Evolutionary conservation across 2,888 invertebrate genomes (phyloP), one percentile per base, ranked within the genome.

Genomic region (Limnephilus auricula): DNA sequence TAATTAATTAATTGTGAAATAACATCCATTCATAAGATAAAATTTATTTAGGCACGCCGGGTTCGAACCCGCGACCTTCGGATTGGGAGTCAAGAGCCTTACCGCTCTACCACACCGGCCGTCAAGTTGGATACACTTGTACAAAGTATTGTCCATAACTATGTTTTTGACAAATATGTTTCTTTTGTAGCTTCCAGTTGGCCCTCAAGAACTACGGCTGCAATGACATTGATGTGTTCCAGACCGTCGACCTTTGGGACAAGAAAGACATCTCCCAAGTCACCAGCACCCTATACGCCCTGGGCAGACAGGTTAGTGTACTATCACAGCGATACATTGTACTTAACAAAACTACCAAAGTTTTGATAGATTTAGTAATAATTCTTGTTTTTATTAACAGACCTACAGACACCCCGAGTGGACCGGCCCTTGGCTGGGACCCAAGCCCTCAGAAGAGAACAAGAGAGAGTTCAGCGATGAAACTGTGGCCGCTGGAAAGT

Each of bases 231-330:
- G 99, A 99, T 95, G 97, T 98, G 90, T 99, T 99, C 97, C 99
- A 99, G 96, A 99, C 99, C 9, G 99, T 99, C 89, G 99, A 99
- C 95, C 96, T 99, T 89, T 99, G 98, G 97, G 99, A 99, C 95
- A 98, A 98, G 97, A 98, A 98, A 95, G 98, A 99, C 95, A 98
- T 98, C 94, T 97, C 97, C 34, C 97, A 97, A 95, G 98, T 99
- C 90, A 97, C 98, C 94, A 98, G 97, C 95, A 98, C 98, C 93
- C 96, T 99, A 93, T 98, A 97, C 95, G 98, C 98, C 91, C 96
- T 99, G 94, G 98, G 98, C 94, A 97, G 98, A 94, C 97, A 97
- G 96, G 98, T 93, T 32, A 88, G 87, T 34, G 34, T 90, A 79
- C n/a, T 13, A 45, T 30, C 6, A 34, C 6, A 10, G 9, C 18